These are phyloP conservation scores for Lutjanus argentimaculatus DNA, from an alignment of 2,797 vertebrate species.

Conservation along the genomic window DNA sequence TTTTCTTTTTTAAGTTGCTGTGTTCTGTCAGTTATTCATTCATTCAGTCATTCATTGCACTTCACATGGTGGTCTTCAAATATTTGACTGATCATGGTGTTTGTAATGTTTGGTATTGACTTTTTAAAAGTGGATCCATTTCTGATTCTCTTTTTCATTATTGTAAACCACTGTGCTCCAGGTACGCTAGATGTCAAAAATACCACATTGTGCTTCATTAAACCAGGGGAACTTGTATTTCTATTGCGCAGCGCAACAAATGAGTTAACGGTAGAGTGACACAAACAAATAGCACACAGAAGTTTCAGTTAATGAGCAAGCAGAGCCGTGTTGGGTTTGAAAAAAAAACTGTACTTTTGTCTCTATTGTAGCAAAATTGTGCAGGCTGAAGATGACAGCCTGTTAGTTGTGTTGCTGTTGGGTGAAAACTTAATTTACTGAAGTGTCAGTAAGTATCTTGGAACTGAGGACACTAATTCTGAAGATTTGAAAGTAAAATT, in stretches of 20 bases:
- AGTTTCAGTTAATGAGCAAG: slow-evolving; percentile 45
- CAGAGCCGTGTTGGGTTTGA: slow-evolving; percentile 10
- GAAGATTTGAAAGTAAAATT: too few relatives aligned
- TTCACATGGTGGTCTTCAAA: background rate
- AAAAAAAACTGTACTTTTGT: slow-evolving; percentile 23
- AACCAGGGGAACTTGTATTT: slow-evolving; percentile 10
- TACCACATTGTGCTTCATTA: slow-evolving; percentile 28
- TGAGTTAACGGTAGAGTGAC: slow-evolving; percentile 11
- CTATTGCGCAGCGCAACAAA: slow-evolving; percentile 12
- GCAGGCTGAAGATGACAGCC: background rate
- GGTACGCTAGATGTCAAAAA: slow-evolving; percentile 22
- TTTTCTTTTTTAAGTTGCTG: too few relatives aligned
- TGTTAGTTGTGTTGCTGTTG: slow-evolving; percentile 3
- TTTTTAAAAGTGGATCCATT: slow-evolving; percentile 1
- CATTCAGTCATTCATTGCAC: too few relatives aligned
- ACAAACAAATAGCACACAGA: slow-evolving; percentile 32
- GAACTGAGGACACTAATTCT: too few relatives aligned
- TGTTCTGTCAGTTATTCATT: too few relatives aligned
- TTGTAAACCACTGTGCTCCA: background rate
- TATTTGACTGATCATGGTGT: background rate
- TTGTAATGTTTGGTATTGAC: background rate
- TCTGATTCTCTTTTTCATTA: background rate
- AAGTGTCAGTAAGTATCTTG: too few relatives aligned
- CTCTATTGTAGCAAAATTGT: background rate
- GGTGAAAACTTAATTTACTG: background rate